Percentiles rank a stretch among this genome's conserved stretches.
phyloP scores from a whole-genome alignment of 2,888 invertebrate genomes.

The Pyrochroa serraticornis region DNA sequence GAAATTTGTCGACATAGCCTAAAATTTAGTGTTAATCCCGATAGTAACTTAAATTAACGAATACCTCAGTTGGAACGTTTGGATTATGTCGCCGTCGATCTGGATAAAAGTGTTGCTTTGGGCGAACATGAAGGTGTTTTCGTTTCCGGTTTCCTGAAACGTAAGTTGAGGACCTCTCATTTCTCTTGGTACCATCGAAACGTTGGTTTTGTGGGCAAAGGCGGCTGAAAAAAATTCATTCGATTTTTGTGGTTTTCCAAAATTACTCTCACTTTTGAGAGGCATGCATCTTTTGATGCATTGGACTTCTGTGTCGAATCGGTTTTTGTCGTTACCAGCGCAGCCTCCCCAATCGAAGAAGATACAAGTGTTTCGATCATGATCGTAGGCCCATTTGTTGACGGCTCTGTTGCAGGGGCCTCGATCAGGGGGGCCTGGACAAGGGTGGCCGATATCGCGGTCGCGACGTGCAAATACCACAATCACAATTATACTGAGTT shows the following conservation, averaged over 20 bases:
- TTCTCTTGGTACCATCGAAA: conserved; percentile 72
- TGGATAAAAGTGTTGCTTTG: conserved; percentile 90
- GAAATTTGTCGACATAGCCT: conserved; percentile 88
- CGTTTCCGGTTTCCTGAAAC: conserved; percentile 83
- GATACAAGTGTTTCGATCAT: conserved; percentile 63
- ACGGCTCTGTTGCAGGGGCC: conserved; percentile 67
- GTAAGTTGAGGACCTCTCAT: conserved; percentile 80
- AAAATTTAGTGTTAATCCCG: conserved; percentile 44
- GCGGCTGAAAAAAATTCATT: not conserved
- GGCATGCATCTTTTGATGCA: conserved; percentile 69
- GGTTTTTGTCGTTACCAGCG: conserved; percentile 69
- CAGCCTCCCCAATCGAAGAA: conserved; percentile 74
- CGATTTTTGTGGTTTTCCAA: not conserved
- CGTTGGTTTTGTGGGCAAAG: too few species aligned
- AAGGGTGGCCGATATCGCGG: conserved; percentile 50
- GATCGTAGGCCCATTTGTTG: conserved; percentile 72
- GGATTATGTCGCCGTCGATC: conserved; percentile 87
- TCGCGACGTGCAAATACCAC: conserved; percentile 35
- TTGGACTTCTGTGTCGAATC: conserved; percentile 71
- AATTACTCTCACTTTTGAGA: conserved; percentile 60
- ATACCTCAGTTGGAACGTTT: conserved; percentile 88
- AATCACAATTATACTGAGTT: conserved; percentile 26
- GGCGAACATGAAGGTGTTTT: conserved; percentile 90
- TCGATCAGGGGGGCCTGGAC: conserved; percentile 55
- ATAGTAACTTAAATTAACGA: not conserved